Evolutionary conservation across 1,140 invertebrate species (phyloP).

Genomic region (Daktulosphaira vitifoliae): DNA sequence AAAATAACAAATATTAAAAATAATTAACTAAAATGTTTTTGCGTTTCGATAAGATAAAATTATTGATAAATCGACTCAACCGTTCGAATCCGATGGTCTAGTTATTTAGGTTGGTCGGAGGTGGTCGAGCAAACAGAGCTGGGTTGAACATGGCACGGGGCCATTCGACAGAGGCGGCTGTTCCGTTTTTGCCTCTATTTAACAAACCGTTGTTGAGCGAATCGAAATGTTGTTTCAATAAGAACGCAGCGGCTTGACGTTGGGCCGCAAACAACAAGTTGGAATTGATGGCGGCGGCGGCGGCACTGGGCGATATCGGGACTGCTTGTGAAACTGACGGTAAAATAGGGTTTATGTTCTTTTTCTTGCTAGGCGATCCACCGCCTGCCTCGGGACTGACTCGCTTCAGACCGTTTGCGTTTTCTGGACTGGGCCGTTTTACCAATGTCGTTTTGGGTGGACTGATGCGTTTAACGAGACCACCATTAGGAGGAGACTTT

Average conservation of each 20-base stretch:
- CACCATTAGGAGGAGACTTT: slow-evolving; percentile 10
- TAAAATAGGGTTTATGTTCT: background rate
- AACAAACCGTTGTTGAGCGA: slow-evolving; percentile 4
- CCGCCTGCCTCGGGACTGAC: background rate
- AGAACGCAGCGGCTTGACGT: slow-evolving; percentile 9
- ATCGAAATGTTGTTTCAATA: slow-evolving; percentile 24
- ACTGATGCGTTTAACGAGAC: background rate
- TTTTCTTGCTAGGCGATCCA: background rate
- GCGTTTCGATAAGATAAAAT: too few species aligned
- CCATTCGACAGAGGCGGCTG: slow-evolving; percentile 5
- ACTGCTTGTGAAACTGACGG: background rate
- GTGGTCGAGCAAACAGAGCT: slow-evolving; percentile 10
- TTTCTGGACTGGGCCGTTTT: background rate
- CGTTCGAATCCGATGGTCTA: too few species aligned
- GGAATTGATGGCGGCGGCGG: background rate
- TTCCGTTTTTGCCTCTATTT: background rate
- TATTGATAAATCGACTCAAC: too few species aligned
- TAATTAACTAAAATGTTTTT: too few species aligned
- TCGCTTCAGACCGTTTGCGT: too few species aligned
- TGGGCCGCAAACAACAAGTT: slow-evolving; percentile 18
- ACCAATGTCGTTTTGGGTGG: too few species aligned
- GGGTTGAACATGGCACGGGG: slow-evolving; percentile 16
- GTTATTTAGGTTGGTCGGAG: slow-evolving; percentile 15
- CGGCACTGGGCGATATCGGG: background rate
- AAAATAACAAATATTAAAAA: too few species aligned